Evolutionary conservation across 2,888 invertebrate species (phyloP).

Genomic region (Drosophila incognita): DNA sequence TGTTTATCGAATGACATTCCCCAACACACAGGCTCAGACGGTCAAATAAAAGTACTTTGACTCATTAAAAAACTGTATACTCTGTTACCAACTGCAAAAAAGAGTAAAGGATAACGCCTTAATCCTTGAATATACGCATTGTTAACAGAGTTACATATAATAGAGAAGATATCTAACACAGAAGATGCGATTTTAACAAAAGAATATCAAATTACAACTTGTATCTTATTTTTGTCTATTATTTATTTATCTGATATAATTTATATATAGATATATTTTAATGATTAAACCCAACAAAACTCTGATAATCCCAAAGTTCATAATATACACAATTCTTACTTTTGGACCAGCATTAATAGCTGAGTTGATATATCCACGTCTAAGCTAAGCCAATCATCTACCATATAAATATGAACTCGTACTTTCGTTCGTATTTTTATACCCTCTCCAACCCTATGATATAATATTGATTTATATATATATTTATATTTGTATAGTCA

Average conservation of each 20-base stretch:
- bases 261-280: background rate
- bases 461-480: background rate
- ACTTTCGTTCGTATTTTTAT: conserved; percentile 6
- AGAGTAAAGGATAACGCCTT: background rate
- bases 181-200: background rate
- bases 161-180: background rate
- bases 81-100: background rate
- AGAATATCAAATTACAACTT: background rate
- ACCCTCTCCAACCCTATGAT: background rate
- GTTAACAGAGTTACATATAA: background rate
- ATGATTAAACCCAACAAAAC: background rate
- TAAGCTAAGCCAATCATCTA: background rate
- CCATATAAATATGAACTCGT: background rate
- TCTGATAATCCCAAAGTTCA: background rate
- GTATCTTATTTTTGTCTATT: background rate
- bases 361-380: background rate
- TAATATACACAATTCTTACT: background rate
- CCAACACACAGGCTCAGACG: background rate
- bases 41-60: conserved; percentile 41
- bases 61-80: conserved; percentile 56
- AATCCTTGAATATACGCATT: background rate
- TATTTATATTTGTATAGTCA: background rate
- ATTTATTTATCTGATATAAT: fast-evolving
- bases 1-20: conserved; percentile 54
- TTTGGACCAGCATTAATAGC: background rate